Conservation (phyloP, 2,113 vertebrate genomes). For the Agapornis roseicollis region DNA sequence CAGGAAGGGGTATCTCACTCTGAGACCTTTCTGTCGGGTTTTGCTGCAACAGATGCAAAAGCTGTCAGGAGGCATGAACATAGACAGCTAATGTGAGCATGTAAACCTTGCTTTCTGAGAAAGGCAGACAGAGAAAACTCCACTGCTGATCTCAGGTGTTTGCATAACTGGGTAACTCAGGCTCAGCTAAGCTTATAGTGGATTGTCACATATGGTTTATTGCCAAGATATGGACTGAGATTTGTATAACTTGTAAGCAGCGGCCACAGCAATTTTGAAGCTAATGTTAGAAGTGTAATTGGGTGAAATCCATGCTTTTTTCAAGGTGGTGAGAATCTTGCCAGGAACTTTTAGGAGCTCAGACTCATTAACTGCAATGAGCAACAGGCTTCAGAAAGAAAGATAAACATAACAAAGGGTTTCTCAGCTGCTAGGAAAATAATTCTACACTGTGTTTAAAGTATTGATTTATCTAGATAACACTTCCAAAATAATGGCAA, state of each 20-base stretch:
- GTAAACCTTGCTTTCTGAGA: not conserved
- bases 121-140: not conserved
- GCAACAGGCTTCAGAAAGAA: not conserved
- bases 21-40: not conserved
- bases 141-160: not conserved
- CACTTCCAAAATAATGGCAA: not conserved
- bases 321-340: not conserved
- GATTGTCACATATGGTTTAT: not conserved
- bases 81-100: not conserved
- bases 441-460: not conserved
- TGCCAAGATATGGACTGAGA: not conserved
- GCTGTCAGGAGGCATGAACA: not conserved
- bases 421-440: not conserved
- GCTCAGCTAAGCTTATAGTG: not conserved
- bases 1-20: not conserved
- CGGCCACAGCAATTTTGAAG: not conserved
- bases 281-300: not conserved
- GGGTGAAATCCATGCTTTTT: not conserved
- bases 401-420: not conserved
- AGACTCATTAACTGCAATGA: not conserved
- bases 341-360: not conserved
- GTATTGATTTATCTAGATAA: not conserved
- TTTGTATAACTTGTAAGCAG: not conserved
- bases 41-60: not conserved
- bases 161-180: not conserved